Percentiles rank a stretch among this genome's conserved stretches.
Evolutionary conservation across 2,113 vertebrate species (phyloP).

Genomic region (Oxyruncus cristatus): DNA sequence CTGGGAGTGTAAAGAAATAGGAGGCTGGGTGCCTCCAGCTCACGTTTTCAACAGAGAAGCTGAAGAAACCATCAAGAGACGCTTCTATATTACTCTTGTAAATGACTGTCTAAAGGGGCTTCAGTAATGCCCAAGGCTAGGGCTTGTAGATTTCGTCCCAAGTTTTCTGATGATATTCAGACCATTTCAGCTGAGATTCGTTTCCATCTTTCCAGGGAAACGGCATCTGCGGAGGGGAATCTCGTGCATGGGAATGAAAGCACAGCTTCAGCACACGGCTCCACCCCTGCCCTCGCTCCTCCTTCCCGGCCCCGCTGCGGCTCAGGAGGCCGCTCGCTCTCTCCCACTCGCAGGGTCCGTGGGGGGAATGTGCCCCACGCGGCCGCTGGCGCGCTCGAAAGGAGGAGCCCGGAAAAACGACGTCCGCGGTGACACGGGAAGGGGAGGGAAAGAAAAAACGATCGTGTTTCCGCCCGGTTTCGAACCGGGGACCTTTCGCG

Average conservation of each 20-base stretch:
- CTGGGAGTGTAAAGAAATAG: neutral
- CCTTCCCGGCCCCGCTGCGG: accelerated
- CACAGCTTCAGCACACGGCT: accelerated
- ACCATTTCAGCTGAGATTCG: accelerated
- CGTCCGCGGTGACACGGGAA: accelerated
- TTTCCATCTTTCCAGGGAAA: neutral
- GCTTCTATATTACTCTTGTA: neutral
- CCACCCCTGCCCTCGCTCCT: accelerated
- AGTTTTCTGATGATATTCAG: accelerated
- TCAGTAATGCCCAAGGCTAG: neutral
- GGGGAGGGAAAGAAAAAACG: accelerated
- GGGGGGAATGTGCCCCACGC: accelerated
- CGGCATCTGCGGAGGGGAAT: accelerated
- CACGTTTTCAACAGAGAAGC: accelerated
- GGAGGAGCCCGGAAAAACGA: accelerated
- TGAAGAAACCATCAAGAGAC: neutral
- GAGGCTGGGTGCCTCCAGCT: accelerated
- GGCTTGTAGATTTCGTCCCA: neutral
- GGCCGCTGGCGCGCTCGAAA: accelerated
- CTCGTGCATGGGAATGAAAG: accelerated
- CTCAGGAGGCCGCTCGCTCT: accelerated
- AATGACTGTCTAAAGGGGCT: neutral
- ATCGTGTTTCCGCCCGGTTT: conserved; percentile 38
- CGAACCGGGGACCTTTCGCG: conserved; percentile 64
- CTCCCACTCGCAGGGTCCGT: accelerated